These are phyloP conservation scores for Tokudaia muenninki DNA, from an alignment of 2,797 vertebrate genomes.

Conservation along the genomic window DNA sequence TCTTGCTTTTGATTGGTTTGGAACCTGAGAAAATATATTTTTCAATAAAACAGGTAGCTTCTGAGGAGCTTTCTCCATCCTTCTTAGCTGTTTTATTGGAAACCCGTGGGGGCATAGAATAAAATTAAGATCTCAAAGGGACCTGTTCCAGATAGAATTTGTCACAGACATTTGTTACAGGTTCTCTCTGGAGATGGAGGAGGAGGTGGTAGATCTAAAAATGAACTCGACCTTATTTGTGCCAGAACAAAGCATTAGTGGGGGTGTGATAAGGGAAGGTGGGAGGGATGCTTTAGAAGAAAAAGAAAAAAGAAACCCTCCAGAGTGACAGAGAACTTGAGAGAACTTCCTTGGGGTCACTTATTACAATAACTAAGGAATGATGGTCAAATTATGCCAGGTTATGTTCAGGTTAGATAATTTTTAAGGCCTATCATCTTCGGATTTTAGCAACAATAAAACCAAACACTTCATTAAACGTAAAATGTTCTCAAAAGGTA, in stretches of 20 bases:
- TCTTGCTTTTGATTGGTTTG: conserved; percentile 60
- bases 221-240: conserved; percentile 81
- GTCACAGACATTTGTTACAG: conserved; percentile 85
- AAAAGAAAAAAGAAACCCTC: conserved; percentile 48
- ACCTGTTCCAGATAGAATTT: conserved; percentile 83
- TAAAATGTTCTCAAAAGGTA: conserved; percentile 77
- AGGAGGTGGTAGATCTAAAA: conserved; percentile 81
- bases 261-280: conserved; percentile 38
- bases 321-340: conserved; percentile 77
- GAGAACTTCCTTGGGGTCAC: conserved; percentile 66
- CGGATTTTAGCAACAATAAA: conserved; percentile 75
- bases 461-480: conserved; percentile 80
- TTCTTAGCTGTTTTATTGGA: conserved; percentile 78
- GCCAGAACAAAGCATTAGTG: conserved; percentile 78
- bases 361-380: conserved; percentile 54
- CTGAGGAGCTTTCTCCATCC: conserved; percentile 81
- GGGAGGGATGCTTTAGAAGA: conserved; percentile 43
- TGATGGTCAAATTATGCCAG: conserved; percentile 33
- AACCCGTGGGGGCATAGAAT: conserved; percentile 80
- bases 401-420: not conserved
- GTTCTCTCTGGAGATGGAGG: conserved; percentile 78
- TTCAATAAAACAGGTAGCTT: conserved; percentile 68
- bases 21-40: conserved; percentile 66
- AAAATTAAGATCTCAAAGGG: conserved; percentile 82
- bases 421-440: conserved; percentile 69